These are phyloP conservation scores for Lingula anatina DNA, from an alignment of 2,888 invertebrate genomes.

Conservation along the genomic window DNA sequence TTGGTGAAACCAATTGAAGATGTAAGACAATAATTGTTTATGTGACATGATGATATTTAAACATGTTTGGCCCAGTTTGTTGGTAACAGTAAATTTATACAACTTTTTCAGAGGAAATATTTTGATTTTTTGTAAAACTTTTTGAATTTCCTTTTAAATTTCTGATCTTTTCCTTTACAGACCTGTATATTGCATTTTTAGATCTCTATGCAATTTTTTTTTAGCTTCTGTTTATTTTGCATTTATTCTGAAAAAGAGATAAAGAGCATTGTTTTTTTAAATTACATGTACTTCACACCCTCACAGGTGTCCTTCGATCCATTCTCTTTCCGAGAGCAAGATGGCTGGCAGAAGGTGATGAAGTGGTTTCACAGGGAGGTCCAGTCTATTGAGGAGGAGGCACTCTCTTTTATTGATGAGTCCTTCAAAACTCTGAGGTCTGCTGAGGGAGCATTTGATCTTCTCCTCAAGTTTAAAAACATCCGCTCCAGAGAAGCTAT, in stretches of 20 bases:
- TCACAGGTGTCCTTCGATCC: slow-evolving; percentile 80
- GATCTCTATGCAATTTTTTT: too few species aligned
- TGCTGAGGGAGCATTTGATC: slow-evolving; percentile 75
- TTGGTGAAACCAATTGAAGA: slow-evolving; percentile 63
- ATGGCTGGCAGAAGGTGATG: slow-evolving; percentile 83
- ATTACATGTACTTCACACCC: too few species aligned
- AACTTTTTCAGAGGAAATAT: too few species aligned
- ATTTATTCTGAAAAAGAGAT: too few species aligned
- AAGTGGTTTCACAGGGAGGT: slow-evolving; percentile 73
- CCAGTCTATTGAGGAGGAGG: slow-evolving; percentile 69
- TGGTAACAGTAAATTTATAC: too few species aligned
- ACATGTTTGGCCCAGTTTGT: too few species aligned
- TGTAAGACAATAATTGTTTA: slow-evolving; percentile 19
- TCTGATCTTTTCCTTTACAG: too few species aligned
- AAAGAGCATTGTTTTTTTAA: too few species aligned
- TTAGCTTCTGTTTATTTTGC: too few species aligned
- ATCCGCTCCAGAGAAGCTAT: slow-evolving; percentile 73
- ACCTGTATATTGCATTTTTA: too few species aligned
- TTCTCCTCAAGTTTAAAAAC: slow-evolving; percentile 73
- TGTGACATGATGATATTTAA: not conserved
- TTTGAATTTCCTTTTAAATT: too few species aligned
- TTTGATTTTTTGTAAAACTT: too few species aligned
- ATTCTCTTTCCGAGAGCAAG: slow-evolving; percentile 70
- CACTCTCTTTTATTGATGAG: slow-evolving; percentile 77
- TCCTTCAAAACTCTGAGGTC: slow-evolving; percentile 76